phyloP scores from a whole-genome alignment of 2,113 vertebrate genomes.

The Seriola dumerili region DNA sequence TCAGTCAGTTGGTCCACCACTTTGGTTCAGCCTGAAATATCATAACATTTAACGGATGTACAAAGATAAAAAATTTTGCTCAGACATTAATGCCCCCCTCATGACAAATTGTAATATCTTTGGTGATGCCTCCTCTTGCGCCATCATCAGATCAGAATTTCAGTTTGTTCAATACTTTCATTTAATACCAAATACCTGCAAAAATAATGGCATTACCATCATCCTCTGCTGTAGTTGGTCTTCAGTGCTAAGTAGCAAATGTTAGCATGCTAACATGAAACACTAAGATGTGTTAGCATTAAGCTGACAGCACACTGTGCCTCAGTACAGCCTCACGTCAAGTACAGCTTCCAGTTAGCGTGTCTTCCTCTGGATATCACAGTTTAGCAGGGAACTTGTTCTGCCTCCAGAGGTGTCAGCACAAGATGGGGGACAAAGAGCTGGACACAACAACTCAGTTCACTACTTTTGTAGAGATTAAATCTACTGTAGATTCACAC shows the following conservation, averaged over 20 bases:
- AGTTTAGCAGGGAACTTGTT: conserved; percentile 19
- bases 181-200: too few relatives aligned
- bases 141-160: too few relatives aligned
- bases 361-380: not conserved
- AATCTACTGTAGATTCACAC: not conserved
- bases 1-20: not conserved
- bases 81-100: too few relatives aligned
- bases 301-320: not conserved
- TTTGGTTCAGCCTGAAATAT: not conserved
- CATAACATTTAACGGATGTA: not conserved
- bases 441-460: too few relatives aligned
- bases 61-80: not conserved
- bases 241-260: not conserved
- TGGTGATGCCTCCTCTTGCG: too few relatives aligned
- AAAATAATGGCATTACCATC: not conserved
- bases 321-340: not conserved
- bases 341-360: not conserved
- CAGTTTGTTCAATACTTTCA: too few relatives aligned
- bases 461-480: too few relatives aligned
- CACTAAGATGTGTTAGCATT: not conserved
- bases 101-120: too few relatives aligned
- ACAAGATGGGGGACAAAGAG: not conserved
- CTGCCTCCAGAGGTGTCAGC: conserved; percentile 10
- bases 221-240: not conserved
- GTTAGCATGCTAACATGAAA: too few relatives aligned